phyloP scores from a whole-genome alignment of 1,140 invertebrate genomes.

The Vollenhovia emeryi region DNA sequence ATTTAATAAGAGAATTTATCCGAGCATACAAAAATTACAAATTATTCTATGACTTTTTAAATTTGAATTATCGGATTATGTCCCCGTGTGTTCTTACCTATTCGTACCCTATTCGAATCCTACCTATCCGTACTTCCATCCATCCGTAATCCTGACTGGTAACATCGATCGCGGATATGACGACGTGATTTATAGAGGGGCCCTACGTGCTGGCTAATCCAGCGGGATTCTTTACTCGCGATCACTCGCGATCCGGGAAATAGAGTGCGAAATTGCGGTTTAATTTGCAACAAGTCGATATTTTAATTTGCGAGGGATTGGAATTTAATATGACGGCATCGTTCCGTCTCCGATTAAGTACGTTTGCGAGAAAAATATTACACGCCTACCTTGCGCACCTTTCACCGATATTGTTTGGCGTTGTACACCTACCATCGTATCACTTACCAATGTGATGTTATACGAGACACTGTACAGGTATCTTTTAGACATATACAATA shows the following conservation, averaged over 20 bases:
- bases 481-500: too few relatives aligned
- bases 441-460: not conserved
- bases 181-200: not conserved
- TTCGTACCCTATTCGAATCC: not conserved
- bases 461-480: too few relatives aligned
- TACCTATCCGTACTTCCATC: not conserved
- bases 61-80: not conserved
- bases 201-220: not conserved
- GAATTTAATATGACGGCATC: not conserved
- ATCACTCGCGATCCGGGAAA: not conserved
- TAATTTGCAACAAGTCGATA: not conserved
- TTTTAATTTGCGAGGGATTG: slow-evolving; percentile 13
- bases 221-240: not conserved
- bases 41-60: not conserved
- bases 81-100: not conserved
- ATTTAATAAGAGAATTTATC: not conserved
- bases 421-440: not conserved
- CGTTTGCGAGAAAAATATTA: not conserved
- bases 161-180: not conserved
- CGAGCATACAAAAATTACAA: not conserved
- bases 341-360: not conserved
- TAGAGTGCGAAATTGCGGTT: not conserved
- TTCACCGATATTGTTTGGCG: not conserved
- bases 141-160: not conserved
- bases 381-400: slow-evolving; percentile 12